These are phyloP conservation scores for Anthopleura xanthogrammica DNA, from an alignment of 92 coral and sea anemone species.

Conservation along the genomic window DNA sequence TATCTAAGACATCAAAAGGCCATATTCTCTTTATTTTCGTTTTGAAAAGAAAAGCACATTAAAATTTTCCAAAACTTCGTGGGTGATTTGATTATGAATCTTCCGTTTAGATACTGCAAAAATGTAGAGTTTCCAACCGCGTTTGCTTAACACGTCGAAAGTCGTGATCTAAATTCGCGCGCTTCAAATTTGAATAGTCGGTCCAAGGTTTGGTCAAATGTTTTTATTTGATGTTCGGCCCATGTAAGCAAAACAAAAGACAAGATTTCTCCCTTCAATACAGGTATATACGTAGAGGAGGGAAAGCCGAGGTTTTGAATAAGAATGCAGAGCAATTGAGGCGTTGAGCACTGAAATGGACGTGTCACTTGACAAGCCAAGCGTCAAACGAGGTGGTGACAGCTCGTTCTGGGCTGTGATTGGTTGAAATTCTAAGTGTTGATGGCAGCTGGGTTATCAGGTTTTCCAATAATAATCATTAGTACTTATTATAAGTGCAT, in stretches of 20 bases:
- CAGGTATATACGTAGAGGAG: slow-evolving; percentile 83
- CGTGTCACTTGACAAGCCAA: slow-evolving; percentile 81
- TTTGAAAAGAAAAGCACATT: slow-evolving; percentile 91
- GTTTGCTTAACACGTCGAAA: slow-evolving; percentile 45
- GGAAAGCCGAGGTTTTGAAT: slow-evolving; percentile 71
- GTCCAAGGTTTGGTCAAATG: slow-evolving; percentile 75
- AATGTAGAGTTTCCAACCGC: slow-evolving; percentile 35
- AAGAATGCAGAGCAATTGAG: slow-evolving; percentile 79
- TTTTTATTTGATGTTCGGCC: slow-evolving; percentile 86
- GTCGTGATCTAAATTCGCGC: slow-evolving; percentile 57
- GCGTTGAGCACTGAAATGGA: slow-evolving; percentile 80
- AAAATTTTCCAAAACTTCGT: slow-evolving; percentile 68
- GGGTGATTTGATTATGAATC: slow-evolving; percentile 48
- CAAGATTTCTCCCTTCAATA: slow-evolving; percentile 77
- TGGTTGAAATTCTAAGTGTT: slow-evolving; percentile 74
- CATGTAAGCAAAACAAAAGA: slow-evolving; percentile 83
- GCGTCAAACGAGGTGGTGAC: slow-evolving; percentile 94
- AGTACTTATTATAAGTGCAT: slow-evolving; percentile 83
- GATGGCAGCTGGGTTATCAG: slow-evolving; percentile 95
- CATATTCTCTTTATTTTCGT: slow-evolving; percentile 83
- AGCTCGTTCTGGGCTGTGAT: slow-evolving; percentile 74
- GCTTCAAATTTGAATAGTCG: slow-evolving; percentile 71
- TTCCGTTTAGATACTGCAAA: slow-evolving; percentile 34
- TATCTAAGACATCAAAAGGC: slow-evolving; percentile 61
- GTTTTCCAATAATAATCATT: slow-evolving; percentile 86